Conservation (phyloP, 92 coral and sea anemone species). For the Zoanthus solanderi region DNA sequence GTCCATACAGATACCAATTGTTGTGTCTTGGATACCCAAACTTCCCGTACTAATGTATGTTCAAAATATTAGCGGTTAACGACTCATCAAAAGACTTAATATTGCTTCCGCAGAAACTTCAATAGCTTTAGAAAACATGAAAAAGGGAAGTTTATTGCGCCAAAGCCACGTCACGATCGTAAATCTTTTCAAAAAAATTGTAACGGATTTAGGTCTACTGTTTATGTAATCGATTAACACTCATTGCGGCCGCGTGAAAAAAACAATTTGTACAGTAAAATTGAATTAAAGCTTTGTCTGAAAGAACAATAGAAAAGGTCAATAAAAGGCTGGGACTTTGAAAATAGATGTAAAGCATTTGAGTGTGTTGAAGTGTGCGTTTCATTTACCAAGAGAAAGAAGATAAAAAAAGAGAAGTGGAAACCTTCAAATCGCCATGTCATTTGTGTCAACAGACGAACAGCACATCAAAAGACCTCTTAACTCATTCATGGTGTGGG, state of each 20-base stretch:
- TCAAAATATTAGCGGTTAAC: not conserved
- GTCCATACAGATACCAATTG: not conserved
- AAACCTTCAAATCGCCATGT: conserved; percentile 18
- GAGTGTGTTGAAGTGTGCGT: conserved; percentile 36
- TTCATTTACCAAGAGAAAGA: conserved; percentile 25
- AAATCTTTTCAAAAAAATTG: not conserved
- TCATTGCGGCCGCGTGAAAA: conserved; percentile 25
- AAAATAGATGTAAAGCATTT: conserved; percentile 37
- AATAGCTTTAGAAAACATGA: conserved; percentile 6
- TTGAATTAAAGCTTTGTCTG: conserved; percentile 41
- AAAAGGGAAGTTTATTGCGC: not conserved
- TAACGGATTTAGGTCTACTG: not conserved
- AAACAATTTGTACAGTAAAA: conserved; percentile 10
- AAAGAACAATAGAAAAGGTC: conserved; percentile 1
- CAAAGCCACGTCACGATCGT: not conserved
- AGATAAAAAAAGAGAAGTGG: conserved; percentile 7
- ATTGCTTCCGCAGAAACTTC: conserved; percentile 5
- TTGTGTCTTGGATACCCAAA: not conserved
- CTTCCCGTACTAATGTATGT: not conserved
- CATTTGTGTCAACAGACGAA: conserved; percentile 53
- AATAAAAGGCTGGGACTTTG: conserved; percentile 42
- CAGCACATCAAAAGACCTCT: conserved; percentile 87
- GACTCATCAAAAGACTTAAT: not conserved
- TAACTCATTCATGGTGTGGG: conserved; percentile 96
- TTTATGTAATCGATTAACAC: conserved; percentile 36